Percentiles rank a stretch among this genome's conserved stretches.
Evolutionary conservation across 2,113 vertebrate genomes (phyloP).

Genomic region (Aegypius monachus): DNA sequence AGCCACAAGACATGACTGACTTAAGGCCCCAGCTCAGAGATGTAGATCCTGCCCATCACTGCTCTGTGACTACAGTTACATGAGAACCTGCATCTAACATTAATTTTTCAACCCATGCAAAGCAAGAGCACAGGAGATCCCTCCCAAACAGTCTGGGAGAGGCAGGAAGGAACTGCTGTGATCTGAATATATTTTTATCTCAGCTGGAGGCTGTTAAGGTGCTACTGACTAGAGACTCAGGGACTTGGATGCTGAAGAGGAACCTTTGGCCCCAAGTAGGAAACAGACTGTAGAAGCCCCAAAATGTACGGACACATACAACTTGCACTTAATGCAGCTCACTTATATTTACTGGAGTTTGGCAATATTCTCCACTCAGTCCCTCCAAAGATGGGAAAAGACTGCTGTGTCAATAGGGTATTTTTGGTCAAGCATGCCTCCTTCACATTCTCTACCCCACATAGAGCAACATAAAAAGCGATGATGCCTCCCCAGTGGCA

Average conservation of each 20-base stretch:
- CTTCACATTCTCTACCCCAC: background rate
- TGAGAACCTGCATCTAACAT: background rate
- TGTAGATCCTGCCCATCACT: background rate
- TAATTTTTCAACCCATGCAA: background rate
- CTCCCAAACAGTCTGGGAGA: background rate
- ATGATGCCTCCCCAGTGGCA: background rate
- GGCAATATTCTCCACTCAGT: background rate
- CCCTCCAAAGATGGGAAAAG: background rate
- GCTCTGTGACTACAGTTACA: background rate
- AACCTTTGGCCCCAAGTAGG: background rate
- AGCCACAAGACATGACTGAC: background rate
- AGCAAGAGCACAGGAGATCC: background rate
- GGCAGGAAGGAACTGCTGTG: background rate
- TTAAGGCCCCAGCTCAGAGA: background rate
- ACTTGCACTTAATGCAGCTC: background rate
- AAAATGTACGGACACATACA: background rate
- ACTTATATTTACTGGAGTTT: background rate
- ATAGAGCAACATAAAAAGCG: background rate
- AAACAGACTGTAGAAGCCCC: background rate
- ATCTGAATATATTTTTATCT: background rate
- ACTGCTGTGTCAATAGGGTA: too few relatives aligned
- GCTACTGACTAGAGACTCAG: background rate
- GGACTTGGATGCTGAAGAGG: background rate
- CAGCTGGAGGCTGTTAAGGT: background rate
- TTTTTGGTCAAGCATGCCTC: background rate